A percentile compares a stretch with the other conserved stretches of the same genome.
These are phyloP conservation scores for Cryptotermes secundus DNA, from an alignment of 1,140 invertebrate species.

Conservation along the genomic window DNA sequence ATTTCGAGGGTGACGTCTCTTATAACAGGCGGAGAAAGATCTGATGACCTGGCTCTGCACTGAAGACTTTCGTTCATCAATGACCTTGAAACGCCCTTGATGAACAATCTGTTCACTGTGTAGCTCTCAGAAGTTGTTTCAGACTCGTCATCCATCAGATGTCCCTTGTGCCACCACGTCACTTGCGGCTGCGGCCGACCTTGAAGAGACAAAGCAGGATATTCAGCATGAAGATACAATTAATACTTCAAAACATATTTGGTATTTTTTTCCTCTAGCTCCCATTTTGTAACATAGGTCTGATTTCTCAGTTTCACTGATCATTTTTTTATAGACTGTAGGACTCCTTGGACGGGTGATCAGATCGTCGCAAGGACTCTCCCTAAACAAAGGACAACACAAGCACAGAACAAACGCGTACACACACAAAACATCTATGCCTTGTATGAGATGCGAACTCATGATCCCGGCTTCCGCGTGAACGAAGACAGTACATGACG, in stretches of 20 bases:
- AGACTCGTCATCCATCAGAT: conserved; percentile 64
- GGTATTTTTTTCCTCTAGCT: too few relatives aligned
- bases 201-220: background rate
- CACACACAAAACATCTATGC: too few relatives aligned
- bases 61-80: conserved; percentile 63
- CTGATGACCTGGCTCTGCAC: conserved; percentile 68
- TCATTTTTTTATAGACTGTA: too few relatives aligned
- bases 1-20: conserved; percentile 64
- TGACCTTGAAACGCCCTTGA: conserved; percentile 59
- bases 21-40: conserved; percentile 55
- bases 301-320: too few relatives aligned
- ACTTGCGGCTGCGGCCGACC: conserved; percentile 67
- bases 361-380: too few relatives aligned
- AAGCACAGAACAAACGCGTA: too few relatives aligned
- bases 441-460: too few relatives aligned
- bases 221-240: background rate
- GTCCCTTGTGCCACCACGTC: conserved; percentile 75
- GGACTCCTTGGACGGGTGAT: too few relatives aligned
- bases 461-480: too few relatives aligned
- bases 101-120: conserved; percentile 66
- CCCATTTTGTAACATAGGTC: too few relatives aligned
- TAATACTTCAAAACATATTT: background rate
- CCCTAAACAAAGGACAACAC: too few relatives aligned
- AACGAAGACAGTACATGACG: too few relatives aligned
- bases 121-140: conserved; percentile 59